Evolutionary conservation across 2,888 invertebrate species (phyloP).

Genomic region (Tryphoninae sp.): DNA sequence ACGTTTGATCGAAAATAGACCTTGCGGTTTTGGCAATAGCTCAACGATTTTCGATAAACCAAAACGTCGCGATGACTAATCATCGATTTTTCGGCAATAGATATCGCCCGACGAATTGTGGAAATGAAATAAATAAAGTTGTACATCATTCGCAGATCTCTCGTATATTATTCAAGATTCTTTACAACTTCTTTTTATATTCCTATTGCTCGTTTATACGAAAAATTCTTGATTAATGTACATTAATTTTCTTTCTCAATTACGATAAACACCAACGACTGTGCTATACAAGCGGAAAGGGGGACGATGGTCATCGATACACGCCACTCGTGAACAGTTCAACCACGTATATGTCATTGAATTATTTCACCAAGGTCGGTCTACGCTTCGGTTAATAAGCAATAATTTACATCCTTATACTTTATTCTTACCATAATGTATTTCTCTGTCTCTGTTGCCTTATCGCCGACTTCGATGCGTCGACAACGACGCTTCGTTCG

Average conservation of each 20-base stretch:
- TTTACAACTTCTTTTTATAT: constrained; percentile 4
- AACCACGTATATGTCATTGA: constrained; percentile 10
- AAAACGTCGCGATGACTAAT: not conserved
- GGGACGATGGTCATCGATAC: not conserved
- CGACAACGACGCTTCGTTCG: constrained; percentile 5
- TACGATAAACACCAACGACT: constrained; percentile 8
- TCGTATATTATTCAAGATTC: constrained; percentile 23
- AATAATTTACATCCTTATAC: constrained; percentile 38
- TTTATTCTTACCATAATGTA: not conserved
- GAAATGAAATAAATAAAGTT: constrained; percentile 21
- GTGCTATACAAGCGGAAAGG: constrained; percentile 8
- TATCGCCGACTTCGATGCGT: not conserved
- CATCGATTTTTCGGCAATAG: constrained; percentile 28
- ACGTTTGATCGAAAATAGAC: too few species aligned
- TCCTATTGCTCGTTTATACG: constrained; percentile 26
- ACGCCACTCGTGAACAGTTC: not conserved
- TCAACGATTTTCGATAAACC: too few species aligned
- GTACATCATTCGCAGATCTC: constrained; percentile 14
- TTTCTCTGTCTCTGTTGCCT: constrained; percentile 3
- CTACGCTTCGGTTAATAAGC: constrained; percentile 42
- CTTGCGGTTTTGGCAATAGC: too few species aligned
- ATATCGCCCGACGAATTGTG: constrained; percentile 2
- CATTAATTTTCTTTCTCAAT: constrained; percentile 25
- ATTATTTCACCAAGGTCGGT: constrained; percentile 39
- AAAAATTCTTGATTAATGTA: constrained; percentile 40